Evolutionary conservation across 2,113 vertebrate species (phyloP).

Genomic region (Perca schrenkii): DNA sequence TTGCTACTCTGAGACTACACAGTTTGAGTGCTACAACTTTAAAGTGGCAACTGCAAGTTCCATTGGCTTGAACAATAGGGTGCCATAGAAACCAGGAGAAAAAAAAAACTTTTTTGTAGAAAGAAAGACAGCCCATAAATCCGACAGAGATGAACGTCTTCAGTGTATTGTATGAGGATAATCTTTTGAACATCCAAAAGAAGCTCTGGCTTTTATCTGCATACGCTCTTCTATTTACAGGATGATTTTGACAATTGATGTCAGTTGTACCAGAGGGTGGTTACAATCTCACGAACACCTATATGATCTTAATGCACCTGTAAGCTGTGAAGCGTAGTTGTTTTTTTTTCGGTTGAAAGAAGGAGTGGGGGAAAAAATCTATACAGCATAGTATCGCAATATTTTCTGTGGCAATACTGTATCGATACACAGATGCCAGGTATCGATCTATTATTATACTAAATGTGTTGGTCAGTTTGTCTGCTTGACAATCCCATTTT

Average conservation of each 20-base stretch:
- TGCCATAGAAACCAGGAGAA: slow-evolving; percentile 25
- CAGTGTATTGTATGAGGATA: slow-evolving; percentile 12
- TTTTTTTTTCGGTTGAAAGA: not conserved
- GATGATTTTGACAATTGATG: slow-evolving; percentile 29
- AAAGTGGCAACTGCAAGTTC: slow-evolving; percentile 59
- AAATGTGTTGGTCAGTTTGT: too few relatives aligned
- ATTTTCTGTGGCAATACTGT: too few relatives aligned
- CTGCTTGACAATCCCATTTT: too few relatives aligned
- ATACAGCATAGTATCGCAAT: too few relatives aligned
- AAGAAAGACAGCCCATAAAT: slow-evolving; percentile 28
- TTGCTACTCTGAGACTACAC: slow-evolving; percentile 44
- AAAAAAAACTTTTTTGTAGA: slow-evolving; percentile 24
- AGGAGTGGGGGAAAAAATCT: too few relatives aligned
- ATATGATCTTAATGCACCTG: not conserved
- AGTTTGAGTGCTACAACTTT: slow-evolving; percentile 54
- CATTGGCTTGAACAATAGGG: slow-evolving; percentile 40
- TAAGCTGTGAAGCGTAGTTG: not conserved
- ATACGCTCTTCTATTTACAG: not conserved
- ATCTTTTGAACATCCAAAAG: slow-evolving; percentile 34
- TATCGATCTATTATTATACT: too few relatives aligned
- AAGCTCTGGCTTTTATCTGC: slow-evolving; percentile 33
- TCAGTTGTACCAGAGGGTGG: slow-evolving; percentile 7
- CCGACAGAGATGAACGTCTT: slow-evolving; percentile 31
- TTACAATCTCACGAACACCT: slow-evolving; percentile 18
- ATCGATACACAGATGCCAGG: too few relatives aligned